phyloP scores from a whole-genome alignment of 1,140 invertebrate genomes.

The Mesaphorura yosii region DNA sequence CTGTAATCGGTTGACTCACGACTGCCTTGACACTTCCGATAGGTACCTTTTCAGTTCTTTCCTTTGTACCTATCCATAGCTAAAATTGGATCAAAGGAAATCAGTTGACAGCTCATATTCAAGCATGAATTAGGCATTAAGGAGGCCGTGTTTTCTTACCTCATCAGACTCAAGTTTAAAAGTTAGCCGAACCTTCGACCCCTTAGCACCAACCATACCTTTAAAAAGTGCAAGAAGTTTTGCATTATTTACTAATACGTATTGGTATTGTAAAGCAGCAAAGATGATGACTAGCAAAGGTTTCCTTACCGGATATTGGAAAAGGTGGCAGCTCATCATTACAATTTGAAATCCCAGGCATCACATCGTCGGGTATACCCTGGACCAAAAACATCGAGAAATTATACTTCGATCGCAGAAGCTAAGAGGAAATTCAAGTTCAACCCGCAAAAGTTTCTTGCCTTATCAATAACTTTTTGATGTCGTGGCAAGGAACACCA shows the following conservation, averaged over 20 bases:
- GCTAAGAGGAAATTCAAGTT: no score
- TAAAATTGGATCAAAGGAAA: no score
- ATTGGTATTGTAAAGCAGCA: no score
- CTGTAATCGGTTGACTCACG: slow-evolving; percentile 72
- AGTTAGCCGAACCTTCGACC: slow-evolving; percentile 82
- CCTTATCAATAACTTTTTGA: slow-evolving; percentile 27
- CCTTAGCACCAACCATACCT: slow-evolving; percentile 83
- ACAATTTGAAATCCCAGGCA: slow-evolving; percentile 56
- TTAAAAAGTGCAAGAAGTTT: no score
- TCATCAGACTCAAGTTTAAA: slow-evolving; percentile 79
- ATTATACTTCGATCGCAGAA: no score
- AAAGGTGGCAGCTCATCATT: slow-evolving; percentile 62
- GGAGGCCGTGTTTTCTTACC: no score
- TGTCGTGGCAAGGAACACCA: slow-evolving; percentile 24
- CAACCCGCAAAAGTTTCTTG: neutral
- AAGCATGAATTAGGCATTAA: no score
- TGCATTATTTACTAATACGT: no score
- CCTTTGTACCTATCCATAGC: slow-evolving; percentile 87
- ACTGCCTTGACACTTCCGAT: slow-evolving; percentile 83
- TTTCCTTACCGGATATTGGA: slow-evolving; percentile 73
- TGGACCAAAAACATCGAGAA: no score
- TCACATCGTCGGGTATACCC: slow-evolving; percentile 76
- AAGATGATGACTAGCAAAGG: no score
- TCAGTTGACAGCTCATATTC: no score
- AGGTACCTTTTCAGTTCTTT: slow-evolving; percentile 81